Evolutionary conservation across 37 sponge, comb jelly and placozoan genomes (phyloP).

Genomic region (Oscarella lobularis): DNA sequence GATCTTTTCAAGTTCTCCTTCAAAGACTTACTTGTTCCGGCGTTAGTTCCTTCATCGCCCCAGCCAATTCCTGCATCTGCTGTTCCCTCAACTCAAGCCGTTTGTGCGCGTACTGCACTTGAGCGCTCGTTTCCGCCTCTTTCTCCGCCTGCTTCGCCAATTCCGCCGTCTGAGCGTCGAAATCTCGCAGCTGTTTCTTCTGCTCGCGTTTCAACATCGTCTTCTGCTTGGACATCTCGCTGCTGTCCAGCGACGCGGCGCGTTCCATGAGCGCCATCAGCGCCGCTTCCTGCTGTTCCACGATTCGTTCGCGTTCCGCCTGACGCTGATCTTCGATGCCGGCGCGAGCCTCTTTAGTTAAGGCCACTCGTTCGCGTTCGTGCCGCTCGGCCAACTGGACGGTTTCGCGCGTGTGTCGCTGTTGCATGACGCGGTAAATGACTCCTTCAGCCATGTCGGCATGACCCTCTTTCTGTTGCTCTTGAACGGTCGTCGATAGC

Average conservation of each 20-base stretch:
- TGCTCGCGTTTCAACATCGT: not conserved
- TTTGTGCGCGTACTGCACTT: not conserved
- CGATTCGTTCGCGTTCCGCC: not conserved
- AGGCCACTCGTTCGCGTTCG: not conserved
- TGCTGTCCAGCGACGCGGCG: not conserved
- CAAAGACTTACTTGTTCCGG: slow-evolving; percentile 8
- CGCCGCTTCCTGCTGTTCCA: not conserved
- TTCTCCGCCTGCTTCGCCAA: not conserved
- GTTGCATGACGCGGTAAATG: slow-evolving; percentile 9
- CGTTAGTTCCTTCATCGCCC: not conserved
- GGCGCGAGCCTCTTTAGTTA: not conserved
- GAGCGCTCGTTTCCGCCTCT: not conserved
- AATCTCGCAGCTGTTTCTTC: not conserved
- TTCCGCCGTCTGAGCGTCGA: not conserved
- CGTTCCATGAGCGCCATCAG: not conserved
- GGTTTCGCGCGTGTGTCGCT: slow-evolving; percentile 7
- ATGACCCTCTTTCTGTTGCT: not conserved
- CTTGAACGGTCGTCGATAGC: not conserved
- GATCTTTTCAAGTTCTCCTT: not conserved
- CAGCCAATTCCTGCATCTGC: slow-evolving; percentile 9
- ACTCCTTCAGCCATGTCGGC: not conserved
- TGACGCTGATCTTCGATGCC: not conserved
- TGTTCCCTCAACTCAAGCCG: slow-evolving; percentile 7
- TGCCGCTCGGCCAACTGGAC: slow-evolving; percentile 7
- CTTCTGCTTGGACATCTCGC: not conserved